Conservation (phyloP, 2,797 vertebrate species). For the Molossus molossus region DNA sequence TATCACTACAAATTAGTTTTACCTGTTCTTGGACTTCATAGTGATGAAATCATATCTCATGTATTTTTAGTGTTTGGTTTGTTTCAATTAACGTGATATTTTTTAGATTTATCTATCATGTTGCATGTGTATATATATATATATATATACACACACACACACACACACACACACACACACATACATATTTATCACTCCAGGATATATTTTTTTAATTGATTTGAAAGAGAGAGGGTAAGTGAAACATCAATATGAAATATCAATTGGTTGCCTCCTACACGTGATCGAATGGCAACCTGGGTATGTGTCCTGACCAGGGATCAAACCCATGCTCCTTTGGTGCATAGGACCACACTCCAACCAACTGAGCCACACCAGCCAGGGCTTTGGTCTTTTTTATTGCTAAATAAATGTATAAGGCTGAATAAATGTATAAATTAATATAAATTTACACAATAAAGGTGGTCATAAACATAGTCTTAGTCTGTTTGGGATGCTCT, state of each 20-base stretch:
- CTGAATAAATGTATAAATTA: constrained; percentile 21
- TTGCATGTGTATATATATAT: not conserved
- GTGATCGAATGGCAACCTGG: not conserved
- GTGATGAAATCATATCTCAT: not conserved
- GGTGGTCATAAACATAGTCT: not conserved
- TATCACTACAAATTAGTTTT: constrained; percentile 43
- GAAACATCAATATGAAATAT: not conserved
- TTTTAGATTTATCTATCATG: constrained; percentile 43
- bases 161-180: no score
- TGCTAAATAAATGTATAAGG: not conserved
- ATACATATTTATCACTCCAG: not conserved
- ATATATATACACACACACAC: no score
- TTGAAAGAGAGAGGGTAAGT: not conserved
- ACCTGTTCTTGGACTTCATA: not conserved
- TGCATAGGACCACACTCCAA: not conserved
- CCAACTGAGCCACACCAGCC: not conserved
- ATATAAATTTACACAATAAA: constrained; percentile 22
- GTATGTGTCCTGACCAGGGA: not conserved
- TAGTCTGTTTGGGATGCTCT: not conserved
- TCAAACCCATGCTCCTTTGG: not conserved
- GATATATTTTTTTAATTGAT: not conserved
- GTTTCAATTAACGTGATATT: constrained; percentile 4
- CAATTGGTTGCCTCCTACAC: not conserved
- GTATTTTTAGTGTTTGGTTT: constrained; percentile 38
- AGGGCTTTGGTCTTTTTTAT: not conserved